Base-by-base conservation (phyloP, 2,797 vertebrate genomes). In the Mormyrus proboscirostris region DNA sequence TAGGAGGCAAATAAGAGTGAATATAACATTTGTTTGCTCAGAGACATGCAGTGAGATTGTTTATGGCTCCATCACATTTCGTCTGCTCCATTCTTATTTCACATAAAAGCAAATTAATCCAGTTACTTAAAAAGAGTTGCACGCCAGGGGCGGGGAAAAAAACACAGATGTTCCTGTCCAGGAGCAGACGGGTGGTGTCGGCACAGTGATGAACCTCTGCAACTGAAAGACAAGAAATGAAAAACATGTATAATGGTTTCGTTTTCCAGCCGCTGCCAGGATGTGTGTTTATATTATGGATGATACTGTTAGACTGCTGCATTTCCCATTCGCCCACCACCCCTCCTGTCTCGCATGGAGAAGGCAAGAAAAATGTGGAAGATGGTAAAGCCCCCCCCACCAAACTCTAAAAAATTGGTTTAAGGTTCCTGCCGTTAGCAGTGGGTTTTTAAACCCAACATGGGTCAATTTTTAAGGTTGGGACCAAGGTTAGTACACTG, bases 131-230 rank as follows among this genome's bases (percentile, higher is more conserved):
- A 49, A 5, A 19, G 12, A 19, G 88, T 49, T 83, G 93, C 89
- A 91, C 89, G 92, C 90, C 89, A 47, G 65, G 4, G 82, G 88
- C 91, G 90, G 91, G 91, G 29, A 33, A 33, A 93, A 93, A 94
- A 93, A 85, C n/a, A 51, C 47, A 82, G 76, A 82, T 22, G 76
- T 82, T 82, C 41, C 38, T 8, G 76, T 82, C 76, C 41, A 47
- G 76, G 38, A 9, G 12, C 4, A 12, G 29, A 33, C 25, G 25
- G 65, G 10, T 29, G 69, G 38, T 38, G 73, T 79, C 38, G 2
- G 19, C 41, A n/a, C 19, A 2, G 38, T 9, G 93, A 95, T 93
- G 92, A 92, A 91, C 91, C 90, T 94, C 93, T 92, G 94, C 94
- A 94, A 93, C 93, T 92, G 89, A 79, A 44, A 7, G 73, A 79